These are phyloP conservation scores for Melinopterus prodromus DNA, from an alignment of 2,888 invertebrate genomes.

Conservation along the genomic window DNA sequence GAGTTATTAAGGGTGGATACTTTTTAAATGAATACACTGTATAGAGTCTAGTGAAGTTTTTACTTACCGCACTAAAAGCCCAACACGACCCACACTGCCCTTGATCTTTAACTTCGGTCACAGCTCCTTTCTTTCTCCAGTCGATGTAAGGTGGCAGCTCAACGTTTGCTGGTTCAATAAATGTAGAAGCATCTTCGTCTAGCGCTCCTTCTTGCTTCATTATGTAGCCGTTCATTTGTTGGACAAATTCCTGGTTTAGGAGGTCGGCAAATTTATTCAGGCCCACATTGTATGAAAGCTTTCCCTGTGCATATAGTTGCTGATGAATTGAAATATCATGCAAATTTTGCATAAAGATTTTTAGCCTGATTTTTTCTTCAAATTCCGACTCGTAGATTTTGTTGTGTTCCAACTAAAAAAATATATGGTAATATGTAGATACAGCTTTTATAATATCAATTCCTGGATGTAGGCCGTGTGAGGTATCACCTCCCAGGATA, in stretches of 20 bases:
- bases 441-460: background rate
- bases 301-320: constrained; percentile 71
- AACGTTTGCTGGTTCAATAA: constrained; percentile 75
- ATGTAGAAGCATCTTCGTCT: constrained; percentile 62
- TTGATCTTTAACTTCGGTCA: constrained; percentile 91
- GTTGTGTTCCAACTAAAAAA: constrained; percentile 51
- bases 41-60: background rate
- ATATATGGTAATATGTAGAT: background rate
- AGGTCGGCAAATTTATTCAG: constrained; percentile 88
- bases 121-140: constrained; percentile 86
- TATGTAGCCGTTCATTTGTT: constrained; percentile 68
- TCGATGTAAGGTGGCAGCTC: constrained; percentile 77
- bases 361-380: constrained; percentile 85
- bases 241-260: constrained; percentile 82
- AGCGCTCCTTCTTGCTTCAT: constrained; percentile 10
- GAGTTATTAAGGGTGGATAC: too few species aligned
- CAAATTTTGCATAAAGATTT: constrained; percentile 88
- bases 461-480: background rate
- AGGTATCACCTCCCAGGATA: background rate
- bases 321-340: constrained; percentile 86
- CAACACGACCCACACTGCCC: constrained; percentile 91
- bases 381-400: constrained; percentile 70
- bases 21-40: too few species aligned
- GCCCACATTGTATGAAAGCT: constrained; percentile 71
- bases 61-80: constrained; percentile 85